phyloP scores from a whole-genome alignment of 1,140 invertebrate genomes.

The Papilio polytes region DNA sequence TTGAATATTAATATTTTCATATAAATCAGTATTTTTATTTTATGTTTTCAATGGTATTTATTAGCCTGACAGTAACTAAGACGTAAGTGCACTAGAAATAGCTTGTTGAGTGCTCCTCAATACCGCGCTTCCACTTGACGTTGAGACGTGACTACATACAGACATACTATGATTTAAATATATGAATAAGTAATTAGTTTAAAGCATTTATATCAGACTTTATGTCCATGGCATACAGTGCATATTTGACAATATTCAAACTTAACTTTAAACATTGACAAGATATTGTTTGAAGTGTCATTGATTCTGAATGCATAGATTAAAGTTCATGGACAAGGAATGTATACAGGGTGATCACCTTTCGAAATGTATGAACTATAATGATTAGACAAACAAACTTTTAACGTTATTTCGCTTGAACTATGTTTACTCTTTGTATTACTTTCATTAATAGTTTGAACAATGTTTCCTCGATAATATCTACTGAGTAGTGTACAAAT shows the following conservation, averaged over 20 bases:
- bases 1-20: neutral
- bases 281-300: neutral
- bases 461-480: neutral
- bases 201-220: neutral
- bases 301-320: neutral
- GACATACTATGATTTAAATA: constrained; percentile 4
- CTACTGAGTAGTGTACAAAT: no score
- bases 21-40: neutral
- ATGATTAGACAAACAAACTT: neutral
- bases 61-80: neutral
- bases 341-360: constrained; percentile 31
- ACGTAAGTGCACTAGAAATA: constrained; percentile 24
- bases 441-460: neutral
- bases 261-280: neutral
- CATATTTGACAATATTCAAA: neutral
- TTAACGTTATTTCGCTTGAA: neutral
- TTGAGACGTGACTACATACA: constrained; percentile 22
- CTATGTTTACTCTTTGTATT: neutral
- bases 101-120: constrained; percentile 11
- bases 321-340: constrained; percentile 27
- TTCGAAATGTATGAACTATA: neutral
- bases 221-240: neutral
- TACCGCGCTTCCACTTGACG: constrained; percentile 1
- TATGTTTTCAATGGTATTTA: neutral
- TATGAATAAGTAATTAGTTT: constrained; percentile 10